Evolutionary conservation across 2,797 vertebrate species (phyloP).

Genomic region (Poeciliopsis infans): DNA sequence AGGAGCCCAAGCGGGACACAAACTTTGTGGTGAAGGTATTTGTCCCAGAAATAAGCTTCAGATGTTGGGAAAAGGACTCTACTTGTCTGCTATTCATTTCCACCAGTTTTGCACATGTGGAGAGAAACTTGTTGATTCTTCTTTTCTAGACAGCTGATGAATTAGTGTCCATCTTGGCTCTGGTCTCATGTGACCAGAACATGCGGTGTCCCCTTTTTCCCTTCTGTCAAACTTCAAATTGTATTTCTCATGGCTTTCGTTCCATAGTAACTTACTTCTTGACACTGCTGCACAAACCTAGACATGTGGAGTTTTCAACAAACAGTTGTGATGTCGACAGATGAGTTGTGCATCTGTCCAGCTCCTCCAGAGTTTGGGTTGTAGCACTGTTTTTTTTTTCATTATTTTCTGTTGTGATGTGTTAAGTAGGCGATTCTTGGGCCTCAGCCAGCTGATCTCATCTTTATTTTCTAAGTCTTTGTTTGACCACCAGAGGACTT

Average conservation of each 20-base stretch:
- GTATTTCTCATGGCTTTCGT: neutral
- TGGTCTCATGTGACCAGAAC: neutral
- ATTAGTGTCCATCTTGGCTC: neutral
- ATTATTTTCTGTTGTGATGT: no score
- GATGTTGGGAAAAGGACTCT: neutral
- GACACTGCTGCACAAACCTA: neutral
- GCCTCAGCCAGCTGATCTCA: no score
- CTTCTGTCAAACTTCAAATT: neutral
- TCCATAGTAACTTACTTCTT: neutral
- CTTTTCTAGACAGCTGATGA: neutral
- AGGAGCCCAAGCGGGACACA: constrained; percentile 19
- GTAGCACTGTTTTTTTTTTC: no score
- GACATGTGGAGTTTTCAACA: neutral
- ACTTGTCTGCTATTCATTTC: neutral
- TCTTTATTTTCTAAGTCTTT: no score
- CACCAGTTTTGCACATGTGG: neutral
- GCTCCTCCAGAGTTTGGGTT: neutral
- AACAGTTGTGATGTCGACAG: neutral
- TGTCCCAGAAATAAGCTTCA: constrained; percentile 16
- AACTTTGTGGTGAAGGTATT: constrained; percentile 17
- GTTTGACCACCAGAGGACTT: no score
- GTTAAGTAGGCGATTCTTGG: no score
- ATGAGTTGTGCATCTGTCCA: neutral
- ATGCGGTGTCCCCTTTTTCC: neutral
- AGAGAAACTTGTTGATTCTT: neutral